Percentiles rank a stretch among this genome's conserved stretches.
Evolutionary conservation across 2,113 vertebrate genomes (phyloP).

Genomic region (Neogale vison): DNA sequence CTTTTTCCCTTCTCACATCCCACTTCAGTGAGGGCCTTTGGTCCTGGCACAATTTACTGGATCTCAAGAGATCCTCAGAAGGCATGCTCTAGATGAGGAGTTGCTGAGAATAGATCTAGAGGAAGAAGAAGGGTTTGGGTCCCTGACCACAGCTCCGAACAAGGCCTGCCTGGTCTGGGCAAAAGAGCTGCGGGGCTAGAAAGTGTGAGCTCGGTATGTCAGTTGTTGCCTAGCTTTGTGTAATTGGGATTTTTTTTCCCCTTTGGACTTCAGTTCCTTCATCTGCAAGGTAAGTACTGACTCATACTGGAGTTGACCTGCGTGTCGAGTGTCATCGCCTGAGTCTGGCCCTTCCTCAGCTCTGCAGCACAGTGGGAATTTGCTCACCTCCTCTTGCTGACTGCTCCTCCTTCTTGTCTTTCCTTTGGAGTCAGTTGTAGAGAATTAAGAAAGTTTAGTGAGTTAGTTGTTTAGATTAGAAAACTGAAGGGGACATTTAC

Average conservation of each 20-base stretch:
- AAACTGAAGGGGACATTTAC: background rate
- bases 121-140: background rate
- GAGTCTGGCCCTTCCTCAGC: background rate
- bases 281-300: background rate
- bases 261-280: background rate
- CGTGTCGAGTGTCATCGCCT: fast-evolving
- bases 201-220: no score
- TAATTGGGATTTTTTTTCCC: background rate
- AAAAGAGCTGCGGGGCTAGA: no score
- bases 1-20: background rate
- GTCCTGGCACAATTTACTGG: background rate
- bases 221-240: background rate
- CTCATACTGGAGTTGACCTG: background rate
- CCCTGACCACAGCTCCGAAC: no score
- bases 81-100: background rate
- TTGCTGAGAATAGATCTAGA: no score
- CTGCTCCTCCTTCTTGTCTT: background rate
- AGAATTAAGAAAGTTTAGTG: background rate
- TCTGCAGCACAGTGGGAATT: no score
- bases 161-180: background rate
- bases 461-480: constrained; percentile 3
- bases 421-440: background rate
- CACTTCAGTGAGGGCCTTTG: background rate
- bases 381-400: fast-evolving
- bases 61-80: fast-evolving